Evolutionary conservation across 2,888 invertebrate species (phyloP), one percentile per base, ranked within the genome.

Genomic region (Oscheius sp.): DNA sequence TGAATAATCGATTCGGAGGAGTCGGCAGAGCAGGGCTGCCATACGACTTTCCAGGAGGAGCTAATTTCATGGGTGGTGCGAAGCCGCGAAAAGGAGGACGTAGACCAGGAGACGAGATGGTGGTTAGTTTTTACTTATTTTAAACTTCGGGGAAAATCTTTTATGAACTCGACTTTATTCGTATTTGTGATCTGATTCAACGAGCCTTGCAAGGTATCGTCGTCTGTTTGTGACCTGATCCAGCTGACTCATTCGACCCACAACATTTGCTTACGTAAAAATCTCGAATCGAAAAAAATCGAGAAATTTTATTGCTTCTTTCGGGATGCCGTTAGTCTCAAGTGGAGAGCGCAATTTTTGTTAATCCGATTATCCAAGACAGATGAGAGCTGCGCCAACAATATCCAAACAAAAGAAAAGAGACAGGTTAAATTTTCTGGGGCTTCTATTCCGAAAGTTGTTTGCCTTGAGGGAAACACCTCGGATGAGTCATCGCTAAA

Each of bases 71-170:
- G 65, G 65, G 65, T 25, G 55, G 53, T 23, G 6, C 34, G 27
- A 65, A 65, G 50, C 65, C 39, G 27, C n/a, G 46, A 17, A 65
- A 65, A 31, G 65, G 65, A 65, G 65, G 65, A 52, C 52, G 65
- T 12, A 27, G 65, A 52, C 65, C 65, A 6, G 46, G 65, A 25
- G 65, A 65, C 37, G 65, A 65, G 27, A 65, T 65, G 65, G 42
- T 55, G 10, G 64, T 64, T 12, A 64, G 64, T 52, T 29, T 2
- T 55, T 55, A 17, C 17, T 50, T 25, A 8, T 29, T 34, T 34
- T 31, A n/a, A n/a, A 55, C 55, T 12, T 17, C 20, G 33, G 17
- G 23, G 29, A 31, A n/a, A 8, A n/a, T n/a, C n/a, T 8, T n/a
- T 20, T 31, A 20, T 12, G 34, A 29, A 45, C 45, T 61, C 27